Conservation (phyloP, 2,113 vertebrate species). For the Colossoma macropomum region DNA sequence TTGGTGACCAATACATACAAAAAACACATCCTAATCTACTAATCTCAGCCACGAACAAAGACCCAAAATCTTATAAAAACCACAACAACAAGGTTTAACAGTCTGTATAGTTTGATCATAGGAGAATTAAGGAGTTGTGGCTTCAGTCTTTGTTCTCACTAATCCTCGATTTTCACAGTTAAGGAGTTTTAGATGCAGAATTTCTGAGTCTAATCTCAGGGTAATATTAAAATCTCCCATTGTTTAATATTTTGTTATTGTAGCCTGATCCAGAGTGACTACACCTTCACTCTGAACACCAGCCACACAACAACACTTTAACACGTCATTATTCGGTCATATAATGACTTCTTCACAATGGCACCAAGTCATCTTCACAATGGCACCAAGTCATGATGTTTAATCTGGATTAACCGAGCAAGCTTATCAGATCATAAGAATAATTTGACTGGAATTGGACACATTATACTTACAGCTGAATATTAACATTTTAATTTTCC, state of each 20-base stretch:
- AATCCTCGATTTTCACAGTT: constrained; percentile 26
- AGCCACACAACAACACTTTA: constrained; percentile 18
- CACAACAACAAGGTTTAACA: constrained; percentile 20
- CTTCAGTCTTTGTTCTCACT: constrained; percentile 22
- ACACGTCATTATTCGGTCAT: constrained; percentile 9
- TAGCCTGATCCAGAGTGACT: constrained; percentile 26
- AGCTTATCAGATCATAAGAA: constrained; percentile 31
- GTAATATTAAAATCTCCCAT: not conserved
- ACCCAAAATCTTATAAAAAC: constrained; percentile 31
- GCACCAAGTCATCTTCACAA: not conserved
- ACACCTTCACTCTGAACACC: constrained; percentile 30
- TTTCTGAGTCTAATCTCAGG: constrained; percentile 43
- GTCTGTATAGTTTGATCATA: constrained; percentile 16
- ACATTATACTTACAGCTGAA: constrained; percentile 11
- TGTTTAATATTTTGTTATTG: constrained; percentile 37
- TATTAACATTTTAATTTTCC: constrained; percentile 9
- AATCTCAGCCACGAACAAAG: constrained; percentile 8
- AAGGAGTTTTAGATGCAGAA: constrained; percentile 29
- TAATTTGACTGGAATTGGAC: constrained; percentile 1
- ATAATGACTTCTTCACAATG: constrained; percentile 25
- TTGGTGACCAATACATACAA: not conserved
- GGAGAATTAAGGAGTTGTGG: not conserved
- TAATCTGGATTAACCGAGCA: constrained; percentile 35
- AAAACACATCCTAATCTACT: not conserved
- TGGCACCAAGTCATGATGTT: not conserved